Base-by-base conservation (phyloP, 2,797 vertebrate genomes). In the Syndactyla subalaris region DNA sequence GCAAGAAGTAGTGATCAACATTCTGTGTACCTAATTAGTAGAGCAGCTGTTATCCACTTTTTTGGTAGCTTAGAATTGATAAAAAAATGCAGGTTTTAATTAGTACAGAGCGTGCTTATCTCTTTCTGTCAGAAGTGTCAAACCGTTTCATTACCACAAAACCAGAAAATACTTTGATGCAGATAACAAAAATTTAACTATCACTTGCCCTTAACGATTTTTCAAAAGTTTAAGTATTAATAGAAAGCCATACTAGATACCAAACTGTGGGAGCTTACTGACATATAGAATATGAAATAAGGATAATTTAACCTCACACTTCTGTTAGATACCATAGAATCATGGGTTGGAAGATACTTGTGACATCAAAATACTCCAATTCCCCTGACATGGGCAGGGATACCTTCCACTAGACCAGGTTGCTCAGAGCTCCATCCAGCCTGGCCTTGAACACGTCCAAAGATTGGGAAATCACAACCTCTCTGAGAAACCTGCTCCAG, bases 1-100 rank as follows among this genome's bases (percentile, higher is more conserved):
- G 77, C 77, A 91, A 92, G 84, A 61, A 77, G 29, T 12, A 88
- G 58, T 46, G 92, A 93, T 84, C 92, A 95, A 95, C 92, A 90
- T 62, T 93, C 76, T 88, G 90, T 73, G 70, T 62, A 90, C 88
- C 57, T 88, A 90, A 97, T 96, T 95, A 97, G 82, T 16, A 46
- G 22, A 96, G 66, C 96, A 96, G 95, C 94, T 96, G 96, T 90
- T 94, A 95, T 30, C 85, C 67, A 91, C 76, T 93, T 92, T 65
- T 89, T 52, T 76, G 84, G 74, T 93, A 90, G 77, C 74, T 73
- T 70, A 45, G 43, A 94, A 94, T n/a, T 79, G 83, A 96, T 78
- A 84, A 94, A 92, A 45, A 94, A 90, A 74, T 62, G 70, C 66
- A 92, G 79, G 58, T 86, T 82, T 80, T 95, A 95, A 95, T 96